Evolutionary conservation across 2,888 invertebrate genomes (phyloP).

Genomic region (Agapostemon virescens): DNA sequence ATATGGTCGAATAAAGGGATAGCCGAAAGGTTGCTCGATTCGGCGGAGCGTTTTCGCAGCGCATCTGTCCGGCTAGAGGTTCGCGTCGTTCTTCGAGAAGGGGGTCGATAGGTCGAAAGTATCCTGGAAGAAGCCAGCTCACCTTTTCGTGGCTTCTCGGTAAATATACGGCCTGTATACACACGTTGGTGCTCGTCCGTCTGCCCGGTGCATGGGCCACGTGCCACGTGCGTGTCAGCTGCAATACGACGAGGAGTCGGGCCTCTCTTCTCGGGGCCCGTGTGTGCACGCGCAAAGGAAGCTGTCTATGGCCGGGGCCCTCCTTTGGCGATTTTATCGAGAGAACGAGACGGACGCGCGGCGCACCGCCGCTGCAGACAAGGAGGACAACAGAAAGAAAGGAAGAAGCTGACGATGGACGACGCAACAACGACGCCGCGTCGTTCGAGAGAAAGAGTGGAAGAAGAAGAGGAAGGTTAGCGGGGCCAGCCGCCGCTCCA

Average conservation of each 20-base stretch:
- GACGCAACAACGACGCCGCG: constrained; percentile 8
- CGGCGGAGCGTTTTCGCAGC: not conserved
- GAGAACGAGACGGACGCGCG: constrained; percentile 40
- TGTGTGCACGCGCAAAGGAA: constrained; percentile 57
- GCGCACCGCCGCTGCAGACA: constrained; percentile 29
- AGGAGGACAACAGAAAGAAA: constrained; percentile 26
- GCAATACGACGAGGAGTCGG: constrained; percentile 61
- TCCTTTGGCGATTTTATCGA: constrained; percentile 61
- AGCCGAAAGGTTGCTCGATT: not conserved
- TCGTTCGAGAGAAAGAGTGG: constrained; percentile 20
- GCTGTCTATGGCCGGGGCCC: constrained; percentile 54
- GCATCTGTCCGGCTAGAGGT: constrained; percentile 40
- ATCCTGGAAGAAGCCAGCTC: constrained; percentile 53
- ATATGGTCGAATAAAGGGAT: not conserved
- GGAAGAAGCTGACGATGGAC: constrained; percentile 36
- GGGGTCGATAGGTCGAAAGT: constrained; percentile 61
- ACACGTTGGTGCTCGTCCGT: constrained; percentile 40
- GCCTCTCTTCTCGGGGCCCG: constrained; percentile 56
- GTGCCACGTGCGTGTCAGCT: constrained; percentile 70
- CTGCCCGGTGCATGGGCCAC: constrained; percentile 64
- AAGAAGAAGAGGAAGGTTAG: constrained; percentile 32
- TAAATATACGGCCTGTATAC: constrained; percentile 37
- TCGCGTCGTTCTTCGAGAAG: constrained; percentile 30
- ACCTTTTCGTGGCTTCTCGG: constrained; percentile 60
- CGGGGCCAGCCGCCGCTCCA: constrained; percentile 15